Evolutionary conservation across 2,797 vertebrate genomes (phyloP).

Genomic region (Sciaenops ocellatus): DNA sequence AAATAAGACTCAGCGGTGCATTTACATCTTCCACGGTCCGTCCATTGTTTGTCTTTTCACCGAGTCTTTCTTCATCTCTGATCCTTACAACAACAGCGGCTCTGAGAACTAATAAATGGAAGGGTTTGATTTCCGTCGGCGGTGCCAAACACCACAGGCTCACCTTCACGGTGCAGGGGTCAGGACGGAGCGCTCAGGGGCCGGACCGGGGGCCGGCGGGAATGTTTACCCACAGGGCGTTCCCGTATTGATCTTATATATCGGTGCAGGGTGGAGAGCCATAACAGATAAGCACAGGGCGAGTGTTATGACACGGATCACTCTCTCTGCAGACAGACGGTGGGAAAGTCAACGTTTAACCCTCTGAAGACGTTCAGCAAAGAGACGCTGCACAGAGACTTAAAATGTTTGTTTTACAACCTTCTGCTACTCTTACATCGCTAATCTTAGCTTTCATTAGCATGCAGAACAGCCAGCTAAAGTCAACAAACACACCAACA

Average conservation of each 20-base stretch:
- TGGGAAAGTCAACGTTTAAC: slow-evolving; percentile 53
- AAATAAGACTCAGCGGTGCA: slow-evolving; percentile 63
- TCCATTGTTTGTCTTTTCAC: slow-evolving; percentile 78
- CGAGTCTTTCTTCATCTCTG: slow-evolving; percentile 76
- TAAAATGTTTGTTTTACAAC: background rate
- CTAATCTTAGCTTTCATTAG: too few species aligned
- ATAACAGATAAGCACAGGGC: slow-evolving; percentile 72
- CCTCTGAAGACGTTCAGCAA: background rate
- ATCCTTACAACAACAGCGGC: slow-evolving; percentile 82
- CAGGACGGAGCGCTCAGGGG: slow-evolving; percentile 56
- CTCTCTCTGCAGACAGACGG: slow-evolving; percentile 28
- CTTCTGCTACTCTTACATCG: too few species aligned
- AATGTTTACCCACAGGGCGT: slow-evolving; percentile 82
- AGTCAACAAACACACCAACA: too few species aligned
- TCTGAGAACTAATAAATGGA: slow-evolving; percentile 84
- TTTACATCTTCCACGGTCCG: slow-evolving; percentile 70
- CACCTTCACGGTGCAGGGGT: slow-evolving; percentile 76
- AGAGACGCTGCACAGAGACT: background rate
- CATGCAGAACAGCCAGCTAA: too few species aligned
- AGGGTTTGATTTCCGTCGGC: slow-evolving; percentile 79
- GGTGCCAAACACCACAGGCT: slow-evolving; percentile 84
- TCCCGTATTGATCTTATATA: slow-evolving; percentile 79
- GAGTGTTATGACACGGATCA: slow-evolving; percentile 64
- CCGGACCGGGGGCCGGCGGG: slow-evolving; percentile 29
- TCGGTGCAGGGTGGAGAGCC: slow-evolving; percentile 72